A percentile compares a stretch with the other conserved stretches of the same genome.
Evolutionary conservation across 2,113 vertebrate genomes (phyloP).

Genomic region (Pipa parva): DNA sequence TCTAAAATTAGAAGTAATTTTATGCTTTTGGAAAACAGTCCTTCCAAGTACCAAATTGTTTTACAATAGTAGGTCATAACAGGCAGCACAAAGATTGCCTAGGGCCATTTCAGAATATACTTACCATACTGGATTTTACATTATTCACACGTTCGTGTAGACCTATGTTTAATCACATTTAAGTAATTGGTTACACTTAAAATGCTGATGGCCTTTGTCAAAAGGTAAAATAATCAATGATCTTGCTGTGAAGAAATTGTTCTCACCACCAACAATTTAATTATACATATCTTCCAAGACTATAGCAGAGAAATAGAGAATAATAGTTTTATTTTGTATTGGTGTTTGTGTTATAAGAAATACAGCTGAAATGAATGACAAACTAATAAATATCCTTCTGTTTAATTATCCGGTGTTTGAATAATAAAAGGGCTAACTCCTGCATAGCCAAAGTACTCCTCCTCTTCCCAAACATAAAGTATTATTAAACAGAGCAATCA

Average conservation of each 20-base stretch:
- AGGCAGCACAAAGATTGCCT: conserved; percentile 9
- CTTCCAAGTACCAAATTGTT: conserved; percentile 16
- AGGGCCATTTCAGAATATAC: conserved; percentile 11
- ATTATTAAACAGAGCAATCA: too few species aligned
- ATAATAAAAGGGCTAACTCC: too few species aligned
- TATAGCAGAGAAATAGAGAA: conserved; percentile 1
- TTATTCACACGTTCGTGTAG: conserved; percentile 30
- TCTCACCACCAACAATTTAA: conserved; percentile 28
- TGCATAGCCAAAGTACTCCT: too few species aligned
- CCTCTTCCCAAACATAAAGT: too few species aligned
- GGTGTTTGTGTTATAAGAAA: conserved; percentile 2
- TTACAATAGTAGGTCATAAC: conserved; percentile 19
- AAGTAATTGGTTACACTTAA: conserved; percentile 19
- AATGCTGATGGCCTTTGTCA: not conserved
- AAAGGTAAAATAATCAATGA: conserved; percentile 28
- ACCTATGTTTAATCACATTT: conserved; percentile 29
- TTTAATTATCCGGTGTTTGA: conserved; percentile 9
- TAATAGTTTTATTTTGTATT: conserved; percentile 1
- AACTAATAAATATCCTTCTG: conserved; percentile 2
- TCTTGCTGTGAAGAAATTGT: conserved; percentile 13
- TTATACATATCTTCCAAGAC: conserved; percentile 24
- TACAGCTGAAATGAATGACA: conserved; percentile 4
- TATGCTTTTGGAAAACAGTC: conserved; percentile 2
- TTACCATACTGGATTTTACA: conserved; percentile 15
- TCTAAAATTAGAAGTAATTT: not conserved